Evolutionary conservation across 2,797 vertebrate genomes (phyloP), one percentile per base, ranked within the genome.

Genomic region (Thripadectes ignobilis): DNA sequence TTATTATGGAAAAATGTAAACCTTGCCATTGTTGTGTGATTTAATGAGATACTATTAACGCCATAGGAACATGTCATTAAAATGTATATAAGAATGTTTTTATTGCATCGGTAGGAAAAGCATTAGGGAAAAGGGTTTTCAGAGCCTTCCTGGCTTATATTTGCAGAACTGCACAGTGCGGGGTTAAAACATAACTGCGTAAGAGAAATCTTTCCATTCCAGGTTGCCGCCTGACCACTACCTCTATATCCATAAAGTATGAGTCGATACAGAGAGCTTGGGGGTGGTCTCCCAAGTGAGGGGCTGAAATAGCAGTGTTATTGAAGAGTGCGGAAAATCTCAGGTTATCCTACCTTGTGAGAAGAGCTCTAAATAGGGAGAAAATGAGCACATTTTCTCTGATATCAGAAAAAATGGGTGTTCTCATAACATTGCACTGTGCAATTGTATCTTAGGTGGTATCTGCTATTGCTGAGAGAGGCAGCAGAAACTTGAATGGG

Each of bases 361-460:
- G 36, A 66, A 81, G 54, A 52, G 32, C 54, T 77, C 85, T 72
- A 58, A 80, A 29, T 36, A 13, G 13, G n/a, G 49, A 59, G 46
- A 71, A 85, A 85, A 79, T 36, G 1, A 73, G 15, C 29, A 11
- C 1, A 1, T 77, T 69, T 79, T 76, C 24, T 81, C 23, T 67
- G 43, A 30, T 55, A 29, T 2, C 9, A 34, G 48, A 32, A 55
- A 51, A 51, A n/a, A 22, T 14, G 22, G 49, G 23, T 63, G 14
- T 26, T 59, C 3, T 82, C 13, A 2, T 52, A 59, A 45, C 30
- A 9, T 1, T 32, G 36, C 7, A 8, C 0, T 6, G 7, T 43
- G 45, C 48, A 74, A 29, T 10, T 73, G 29, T 55, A 3, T 38
- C 27, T 58, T 88, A 7, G 12, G 34, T 77, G 61, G 6, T 39